phyloP scores from a whole-genome alignment of 2,113 vertebrate species.

The Epinephelus moara region DNA sequence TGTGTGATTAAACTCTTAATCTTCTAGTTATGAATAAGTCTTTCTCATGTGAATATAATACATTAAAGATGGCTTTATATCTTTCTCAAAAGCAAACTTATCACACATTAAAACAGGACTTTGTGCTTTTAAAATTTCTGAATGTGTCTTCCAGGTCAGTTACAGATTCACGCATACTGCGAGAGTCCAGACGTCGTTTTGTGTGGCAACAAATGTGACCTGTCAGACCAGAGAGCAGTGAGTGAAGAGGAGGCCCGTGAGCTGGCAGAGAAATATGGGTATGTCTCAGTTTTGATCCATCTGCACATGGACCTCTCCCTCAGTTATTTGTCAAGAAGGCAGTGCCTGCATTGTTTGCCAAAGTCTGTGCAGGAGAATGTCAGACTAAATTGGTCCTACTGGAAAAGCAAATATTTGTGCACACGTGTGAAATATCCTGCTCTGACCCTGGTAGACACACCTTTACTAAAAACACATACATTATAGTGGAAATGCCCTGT shows the following conservation, averaged over 20 bases:
- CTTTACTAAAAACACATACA: conserved; percentile 44
- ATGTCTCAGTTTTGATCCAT: conserved; percentile 65
- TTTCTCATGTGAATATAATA: neutral
- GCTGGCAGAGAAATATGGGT: conserved; percentile 96
- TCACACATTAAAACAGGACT: neutral
- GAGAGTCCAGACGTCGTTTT: conserved; percentile 96
- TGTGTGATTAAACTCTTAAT: neutral
- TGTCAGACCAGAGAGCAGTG: conserved; percentile 92
- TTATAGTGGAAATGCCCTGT: neutral
- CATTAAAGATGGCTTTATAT: neutral
- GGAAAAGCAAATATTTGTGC: conserved; percentile 80
- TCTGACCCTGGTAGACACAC: conserved; percentile 49
- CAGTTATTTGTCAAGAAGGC: conserved; percentile 81
- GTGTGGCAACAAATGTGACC: conserved; percentile 97
- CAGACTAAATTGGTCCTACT: conserved; percentile 55
- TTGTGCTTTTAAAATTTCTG: neutral
- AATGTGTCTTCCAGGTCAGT: conserved; percentile 87
- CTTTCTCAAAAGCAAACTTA: neutral
- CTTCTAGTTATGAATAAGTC: neutral
- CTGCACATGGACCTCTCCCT: conserved; percentile 66
- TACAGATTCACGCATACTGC: conserved; percentile 96
- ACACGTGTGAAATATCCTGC: conserved; percentile 65
- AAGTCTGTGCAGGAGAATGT: conserved; percentile 55
- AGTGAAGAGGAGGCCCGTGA: conserved; percentile 90
- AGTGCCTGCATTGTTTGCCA: conserved; percentile 77